Evolutionary conservation across 2,888 invertebrate species (phyloP), one percentile per base, ranked within the genome.

Genomic region (Sarcophaga caerulescens): DNA sequence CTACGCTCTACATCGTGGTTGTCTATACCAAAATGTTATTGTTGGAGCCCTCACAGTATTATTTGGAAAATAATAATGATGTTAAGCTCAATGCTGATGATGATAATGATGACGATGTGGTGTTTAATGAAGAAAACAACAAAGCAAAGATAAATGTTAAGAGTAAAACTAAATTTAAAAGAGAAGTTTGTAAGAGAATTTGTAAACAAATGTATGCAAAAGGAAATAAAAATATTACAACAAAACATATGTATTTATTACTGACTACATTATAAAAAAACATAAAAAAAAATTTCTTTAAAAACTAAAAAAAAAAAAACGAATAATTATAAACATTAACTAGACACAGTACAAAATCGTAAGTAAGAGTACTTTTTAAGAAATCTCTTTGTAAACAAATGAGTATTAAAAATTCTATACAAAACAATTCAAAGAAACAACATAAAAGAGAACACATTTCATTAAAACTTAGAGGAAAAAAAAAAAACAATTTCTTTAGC

Each of bases 11-110:
- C 62, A 35, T 68, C 66, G n/a, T 71, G 35, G 62, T 70, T 82
- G 19, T 57, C 75, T 59, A 23, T 60, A 81, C 10, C 23, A 47
- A 35, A 62, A 47, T 70, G 71, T 71, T 71, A 65, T 52, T 76
- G 65, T 73, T 73, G 63, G 4, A 52, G 12, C 4, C 14, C n/a
- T 19, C 17, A 25, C 65, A 60, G 45, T 57, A 57, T 14, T 59
- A 68, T 68, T 62, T 57, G 23, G 35, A 44, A 60, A 6, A 52
- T 73, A 59, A 82, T 85, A 80, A 85, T 83, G 80, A 85, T 62
- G 69, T 79, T 82, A 10, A 60, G 14, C 19, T 14, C 14, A 23
- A n/a, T 47, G 62, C 8, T 62, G 35, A 35, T 11, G 1, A 62
- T 74, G 66, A 68, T 74, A 14, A 69, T 69, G 23, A 68, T 66